Evolutionary conservation across 2,797 vertebrate species (phyloP).

Genomic region (Sebastes hubbsi): DNA sequence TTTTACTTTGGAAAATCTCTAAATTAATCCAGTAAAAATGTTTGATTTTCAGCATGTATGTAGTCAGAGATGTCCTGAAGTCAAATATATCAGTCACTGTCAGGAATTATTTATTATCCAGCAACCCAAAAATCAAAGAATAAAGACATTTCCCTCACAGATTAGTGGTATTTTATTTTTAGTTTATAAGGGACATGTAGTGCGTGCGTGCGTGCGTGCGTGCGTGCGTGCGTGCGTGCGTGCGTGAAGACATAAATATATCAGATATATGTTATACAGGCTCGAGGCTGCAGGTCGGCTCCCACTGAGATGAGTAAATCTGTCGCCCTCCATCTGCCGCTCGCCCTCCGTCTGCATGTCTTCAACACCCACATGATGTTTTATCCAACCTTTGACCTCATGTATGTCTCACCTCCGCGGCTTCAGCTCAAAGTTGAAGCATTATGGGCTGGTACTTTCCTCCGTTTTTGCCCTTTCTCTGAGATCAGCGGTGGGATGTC

Average conservation of each 20-base stretch:
- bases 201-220: no score
- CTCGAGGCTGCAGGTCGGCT: constrained; percentile 16
- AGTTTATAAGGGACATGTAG: no score
- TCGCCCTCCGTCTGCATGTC: neutral
- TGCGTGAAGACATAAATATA: neutral
- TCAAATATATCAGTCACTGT: no score
- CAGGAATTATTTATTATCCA: no score
- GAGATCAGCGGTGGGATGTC: neutral
- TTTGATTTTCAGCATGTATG: no score
- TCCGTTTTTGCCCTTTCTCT: neutral
- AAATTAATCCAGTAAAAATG: no score
- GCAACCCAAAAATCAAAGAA: no score
- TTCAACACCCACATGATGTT: neutral
- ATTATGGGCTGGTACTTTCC: neutral
- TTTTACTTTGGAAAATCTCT: no score
- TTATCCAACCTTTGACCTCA: neutral
- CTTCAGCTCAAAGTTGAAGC: neutral
- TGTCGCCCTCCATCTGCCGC: neutral
- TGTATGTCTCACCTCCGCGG: neutral
- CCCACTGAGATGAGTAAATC: constrained; percentile 12
- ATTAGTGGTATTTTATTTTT: no score
- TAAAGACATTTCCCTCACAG: no score
- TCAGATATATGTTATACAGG: neutral
- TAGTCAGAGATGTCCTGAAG: no score
- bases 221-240: no score